A percentile compares a stretch with the other conserved stretches of the same genome.
phyloP scores from a whole-genome alignment of 2,113 vertebrate species.

The Xyliphius kryptos region DNA sequence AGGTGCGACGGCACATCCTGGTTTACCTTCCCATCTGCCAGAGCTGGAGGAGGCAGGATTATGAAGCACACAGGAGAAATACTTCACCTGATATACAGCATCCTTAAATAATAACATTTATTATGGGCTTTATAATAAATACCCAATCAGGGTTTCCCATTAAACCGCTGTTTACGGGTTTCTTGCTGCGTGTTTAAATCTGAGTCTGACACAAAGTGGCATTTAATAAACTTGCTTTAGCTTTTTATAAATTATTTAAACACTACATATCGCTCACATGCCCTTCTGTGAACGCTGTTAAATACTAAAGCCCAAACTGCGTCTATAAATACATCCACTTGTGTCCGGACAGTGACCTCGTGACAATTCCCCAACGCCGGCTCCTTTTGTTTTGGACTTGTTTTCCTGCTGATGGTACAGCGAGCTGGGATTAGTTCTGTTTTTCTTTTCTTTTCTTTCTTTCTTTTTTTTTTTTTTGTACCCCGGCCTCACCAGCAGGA shows the following conservation, averaged over 20 bases:
- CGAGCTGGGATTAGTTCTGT: not conserved
- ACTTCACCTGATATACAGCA: too few relatives aligned
- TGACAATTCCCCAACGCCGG: not conserved
- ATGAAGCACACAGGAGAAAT: too few relatives aligned
- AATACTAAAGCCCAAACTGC: not conserved
- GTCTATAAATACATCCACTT: slow-evolving; percentile 1
- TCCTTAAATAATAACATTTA: too few relatives aligned
- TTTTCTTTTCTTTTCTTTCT: not conserved
- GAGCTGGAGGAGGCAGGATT: too few relatives aligned
- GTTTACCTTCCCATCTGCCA: not conserved
- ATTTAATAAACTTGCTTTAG: too few relatives aligned
- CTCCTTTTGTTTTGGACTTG: not conserved
- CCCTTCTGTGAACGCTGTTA: not conserved
- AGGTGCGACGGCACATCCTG: not conserved
- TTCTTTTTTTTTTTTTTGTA: not conserved
- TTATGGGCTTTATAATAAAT: too few relatives aligned
- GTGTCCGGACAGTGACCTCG: not conserved
- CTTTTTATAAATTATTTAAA: too few relatives aligned
- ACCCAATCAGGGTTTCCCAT: too few relatives aligned
- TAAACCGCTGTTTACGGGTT: too few relatives aligned
- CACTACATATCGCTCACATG: not conserved
- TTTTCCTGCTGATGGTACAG: not conserved
- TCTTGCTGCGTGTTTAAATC: too few relatives aligned
- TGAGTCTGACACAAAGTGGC: too few relatives aligned
- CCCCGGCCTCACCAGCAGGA: slow-evolving; percentile 2